Base-by-base conservation (phyloP, 2,888 invertebrate genomes). In the Tribolium freemani region DNA sequence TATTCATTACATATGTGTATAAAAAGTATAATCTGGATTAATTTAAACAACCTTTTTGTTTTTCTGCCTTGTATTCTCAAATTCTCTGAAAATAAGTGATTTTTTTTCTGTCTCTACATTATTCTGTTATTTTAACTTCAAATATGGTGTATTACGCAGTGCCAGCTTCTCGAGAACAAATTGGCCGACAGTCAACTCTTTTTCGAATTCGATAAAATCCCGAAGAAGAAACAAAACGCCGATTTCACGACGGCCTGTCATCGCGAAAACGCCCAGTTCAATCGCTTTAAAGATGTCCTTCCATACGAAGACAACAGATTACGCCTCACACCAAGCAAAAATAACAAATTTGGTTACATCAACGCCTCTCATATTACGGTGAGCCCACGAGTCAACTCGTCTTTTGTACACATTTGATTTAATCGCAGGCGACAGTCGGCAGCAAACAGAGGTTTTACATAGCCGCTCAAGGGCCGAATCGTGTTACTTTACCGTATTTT, bases 271-370 rank as follows among this genome's bases (percentile, higher is more conserved):
- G 86, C 87, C 0, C 80, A 85, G 81, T 81, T 84, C 81, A 83
- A 88, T 56, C 88, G 88, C 79, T 91, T 90, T 82, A 89, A 90
- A 71, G 93, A 94, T 84, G 92, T 95, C 78, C 88, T 97, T 75
- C 97, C 97, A 0, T 98, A 97, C 84, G 97, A 96, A 82, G 95
- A 96, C 83, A 97, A 96, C 85, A 87, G 97, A 60, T 93, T 97
- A 38, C 89, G 93, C 73, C 87, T 97, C 16, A 92, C 92, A n/a
- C 94, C 96, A 4, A 91, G 93, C 6, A 92, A 93, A 81, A 91
- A 91, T 78, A 97, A 98, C 87, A 92, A 93, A 64, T 91, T 91
- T 82, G 97, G 97, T 9, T 98, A 97, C 82, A 94, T 97, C 77
- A 97, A 97, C 88, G 97, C 97, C 0, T 96, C 96, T 1, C 94